Conservation (phyloP, 2,888 invertebrate species). For the Hirtodrosophila histrioides region DNA sequence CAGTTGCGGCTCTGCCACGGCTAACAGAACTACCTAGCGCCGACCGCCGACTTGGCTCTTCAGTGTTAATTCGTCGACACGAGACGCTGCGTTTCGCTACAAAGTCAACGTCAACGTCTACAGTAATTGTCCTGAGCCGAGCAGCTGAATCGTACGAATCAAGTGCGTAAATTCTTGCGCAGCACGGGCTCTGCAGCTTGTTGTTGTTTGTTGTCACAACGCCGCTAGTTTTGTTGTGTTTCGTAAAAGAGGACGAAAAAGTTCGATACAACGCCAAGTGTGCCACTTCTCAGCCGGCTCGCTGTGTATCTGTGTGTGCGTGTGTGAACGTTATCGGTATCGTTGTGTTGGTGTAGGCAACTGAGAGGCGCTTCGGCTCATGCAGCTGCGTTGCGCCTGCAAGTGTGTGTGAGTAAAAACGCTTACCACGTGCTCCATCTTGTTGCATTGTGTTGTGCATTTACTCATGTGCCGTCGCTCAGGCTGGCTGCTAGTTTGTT, state of each 20-base stretch:
- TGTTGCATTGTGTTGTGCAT: constrained; percentile 14
- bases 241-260: constrained; percentile 31
- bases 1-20: constrained; percentile 61
- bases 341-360: constrained; percentile 38
- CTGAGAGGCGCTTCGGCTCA: constrained; percentile 56
- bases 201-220: constrained; percentile 45
- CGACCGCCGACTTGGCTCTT: constrained; percentile 73
- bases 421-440: constrained; percentile 9
- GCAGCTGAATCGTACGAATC: constrained; percentile 24
- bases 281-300: constrained; percentile 52
- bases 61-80: constrained; percentile 83
- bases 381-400: constrained; percentile 33
- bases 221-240: constrained; percentile 59
- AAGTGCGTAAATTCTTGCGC: constrained; percentile 36
- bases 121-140: constrained; percentile 42
- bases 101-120: constrained; percentile 55
- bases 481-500: constrained; percentile 15
- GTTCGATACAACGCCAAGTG: constrained; percentile 71
- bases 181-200: not conserved
- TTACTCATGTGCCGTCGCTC: constrained; percentile 25
- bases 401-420: constrained; percentile 35
- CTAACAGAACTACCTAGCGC: constrained; percentile 53
- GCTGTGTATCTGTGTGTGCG: constrained; percentile 25
- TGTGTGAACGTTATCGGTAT: constrained; percentile 22
- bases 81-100: constrained; percentile 77